Base-by-base conservation (phyloP, 2,888 invertebrate species). In the Athalia rosae region DNA sequence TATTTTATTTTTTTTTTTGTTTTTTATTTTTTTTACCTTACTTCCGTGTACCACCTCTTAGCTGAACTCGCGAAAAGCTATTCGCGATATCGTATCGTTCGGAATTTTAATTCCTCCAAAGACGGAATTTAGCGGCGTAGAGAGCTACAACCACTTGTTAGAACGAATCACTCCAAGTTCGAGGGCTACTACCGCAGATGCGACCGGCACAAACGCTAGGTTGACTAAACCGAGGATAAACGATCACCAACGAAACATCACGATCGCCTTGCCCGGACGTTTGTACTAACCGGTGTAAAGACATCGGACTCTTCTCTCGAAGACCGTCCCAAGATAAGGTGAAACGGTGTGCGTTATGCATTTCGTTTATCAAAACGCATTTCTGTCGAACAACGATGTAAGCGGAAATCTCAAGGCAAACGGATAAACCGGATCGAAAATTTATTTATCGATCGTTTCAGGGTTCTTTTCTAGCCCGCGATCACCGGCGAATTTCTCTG, bases 141-240 rank as follows among this genome's bases (percentile, higher is more conserved):
- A 8, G n/a, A 8, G n/a, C 67, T n/a, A 61, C 74, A 61, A 74
- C 74, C 74, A 74, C 74, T 74, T 74, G 74, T 74, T 74, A 28
- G 61, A 48, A 48, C 47, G 61, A 28, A 61, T 15, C 59, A 62
- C 66, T 11, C 74, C 15, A 48, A 48, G 59, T 47, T 47, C 4
- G 41, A 28, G 56, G 58, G 11, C 43, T n/a, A n/a, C 71, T 43
- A 56, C 58, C 58, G 50, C 9, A 15, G 15, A 41, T 41, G 61
- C 43, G 74, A 47, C 66, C 48, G 13, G 43, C 15, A 50, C 66
- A 47, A 28, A 59, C 59, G 45, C 47, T 28, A 47, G 15, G n/a
- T 7, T 58, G 45, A 45, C 45, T 11, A 71, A 67, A 53, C 67
- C 74, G 74, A 48, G 28, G 11, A 50, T 13, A 47, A 48, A 11